Base-by-base conservation (phyloP, 1,140 invertebrate genomes). In the Kradibia gibbosae region DNA sequence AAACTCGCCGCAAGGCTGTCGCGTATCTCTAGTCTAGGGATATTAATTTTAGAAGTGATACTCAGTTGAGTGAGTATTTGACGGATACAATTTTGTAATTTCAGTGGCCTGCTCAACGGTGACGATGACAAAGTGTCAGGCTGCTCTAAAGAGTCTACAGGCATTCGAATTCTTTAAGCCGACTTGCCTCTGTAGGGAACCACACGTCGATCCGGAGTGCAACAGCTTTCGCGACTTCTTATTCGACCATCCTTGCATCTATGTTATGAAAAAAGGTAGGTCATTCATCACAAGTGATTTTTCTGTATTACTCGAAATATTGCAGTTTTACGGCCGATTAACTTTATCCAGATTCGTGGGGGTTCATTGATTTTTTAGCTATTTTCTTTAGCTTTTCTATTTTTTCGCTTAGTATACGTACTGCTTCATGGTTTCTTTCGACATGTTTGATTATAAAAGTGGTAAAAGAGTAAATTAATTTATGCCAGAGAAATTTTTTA, bases 81-180 rank as follows among this genome's bases (percentile, higher is more conserved):
- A 72, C 0, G 15, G 15, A 0, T 17, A 20, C 36, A 22, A 1
- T 78, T 28, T 34, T 83, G 88, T 91, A 91, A 86, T 96, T 95
- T 22, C 94, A 98, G 96, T 98, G 88, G 96, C 96, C 78, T 98
- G 96, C 91, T 97, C 96, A 70, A 98, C 96, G 28, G 96, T 97
- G 84, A 97, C 97, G 45, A 96, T 97, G 85, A 96, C 95, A 80
- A 97, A 97, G 92, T 98, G 97, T 92, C 96, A 97, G 92, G 96
- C 96, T 34, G 96, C 96, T 7, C 92, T 97, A 79, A 93, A 95
- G 84, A 97, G 96, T 36, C 92, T 98, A 75, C 96, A 97, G 92
- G 95, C 96, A 71, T 97, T 97, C 90, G 95, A 96, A 84, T 97
- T 97, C 93, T 98, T 97, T 93, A 95, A 95, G 87, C 97, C 97